Percentiles rank a stretch among this genome's conserved stretches.
Evolutionary conservation across 1,140 invertebrate genomes (phyloP).

Genomic region (Luehdorfia chinensis): DNA sequence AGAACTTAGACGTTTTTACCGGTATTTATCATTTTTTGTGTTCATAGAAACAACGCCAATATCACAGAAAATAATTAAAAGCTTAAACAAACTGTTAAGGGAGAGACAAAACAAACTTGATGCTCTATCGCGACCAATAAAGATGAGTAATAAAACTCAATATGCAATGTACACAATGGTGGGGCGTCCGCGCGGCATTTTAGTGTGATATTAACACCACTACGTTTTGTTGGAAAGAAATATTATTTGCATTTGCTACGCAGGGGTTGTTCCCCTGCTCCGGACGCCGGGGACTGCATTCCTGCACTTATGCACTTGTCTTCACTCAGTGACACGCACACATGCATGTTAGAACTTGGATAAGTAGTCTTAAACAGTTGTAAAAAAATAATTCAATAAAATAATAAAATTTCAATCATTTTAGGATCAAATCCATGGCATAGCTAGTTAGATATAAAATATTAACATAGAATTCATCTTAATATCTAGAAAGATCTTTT

Average conservation of each 20-base stretch:
- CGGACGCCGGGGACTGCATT: slow-evolving; percentile 37
- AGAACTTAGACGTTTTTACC: too few relatives aligned
- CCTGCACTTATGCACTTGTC: slow-evolving; percentile 57
- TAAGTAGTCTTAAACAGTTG: neutral
- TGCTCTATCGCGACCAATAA: slow-evolving; percentile 55
- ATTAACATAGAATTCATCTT: neutral
- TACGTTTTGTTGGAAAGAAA: slow-evolving; percentile 69
- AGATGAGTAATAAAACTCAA: slow-evolving; percentile 63
- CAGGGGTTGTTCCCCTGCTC: slow-evolving; percentile 5
- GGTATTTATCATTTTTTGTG: too few relatives aligned
- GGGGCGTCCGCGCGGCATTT: slow-evolving; percentile 47
- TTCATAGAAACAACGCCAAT: too few relatives aligned
- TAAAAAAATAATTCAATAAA: neutral
- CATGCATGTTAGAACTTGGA: slow-evolving; percentile 5
- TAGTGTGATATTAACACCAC: slow-evolving; percentile 62
- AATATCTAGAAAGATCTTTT: neutral
- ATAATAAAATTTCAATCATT: too few relatives aligned
- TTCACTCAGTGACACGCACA: slow-evolving; percentile 29
- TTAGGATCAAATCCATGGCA: too few relatives aligned
- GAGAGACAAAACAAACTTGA: slow-evolving; percentile 36
- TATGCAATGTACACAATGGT: slow-evolving; percentile 53
- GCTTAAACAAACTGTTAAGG: slow-evolving; percentile 26
- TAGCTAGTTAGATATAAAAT: too few relatives aligned
- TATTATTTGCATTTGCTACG: slow-evolving; percentile 49
- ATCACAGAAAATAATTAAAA: slow-evolving; percentile 9